These are phyloP conservation scores for Diceros bicornis DNA, from an alignment of 2,797 vertebrate species.

Conservation along the genomic window DNA sequence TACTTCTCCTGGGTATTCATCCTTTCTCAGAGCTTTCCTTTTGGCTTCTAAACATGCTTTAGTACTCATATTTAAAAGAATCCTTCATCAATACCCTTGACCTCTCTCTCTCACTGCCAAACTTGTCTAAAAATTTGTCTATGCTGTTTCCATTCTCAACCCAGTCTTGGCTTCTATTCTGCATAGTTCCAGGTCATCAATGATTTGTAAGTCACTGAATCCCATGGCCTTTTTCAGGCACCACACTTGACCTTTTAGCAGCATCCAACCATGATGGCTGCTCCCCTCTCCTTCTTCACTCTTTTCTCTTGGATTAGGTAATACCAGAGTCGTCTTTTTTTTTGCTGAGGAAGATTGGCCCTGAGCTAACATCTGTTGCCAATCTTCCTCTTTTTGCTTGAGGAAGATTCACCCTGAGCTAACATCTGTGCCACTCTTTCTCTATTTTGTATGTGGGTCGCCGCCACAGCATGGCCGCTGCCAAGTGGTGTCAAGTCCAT, in stretches of 20 bases:
- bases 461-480: no score
- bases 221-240: neutral
- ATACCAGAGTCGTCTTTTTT: neutral
- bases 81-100: neutral
- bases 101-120: neutral
- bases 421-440: no score
- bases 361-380: no score
- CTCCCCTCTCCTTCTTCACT: neutral
- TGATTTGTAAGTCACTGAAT: constrained; percentile 28
- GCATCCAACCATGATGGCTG: neutral
- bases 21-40: neutral
- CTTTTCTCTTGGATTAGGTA: constrained; percentile 48
- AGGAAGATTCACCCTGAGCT: no score
- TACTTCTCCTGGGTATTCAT: neutral
- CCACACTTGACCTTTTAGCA: neutral
- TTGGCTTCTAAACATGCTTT: constrained; percentile 29
- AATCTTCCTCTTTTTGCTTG: no score
- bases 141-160: neutral
- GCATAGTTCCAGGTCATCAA: neutral
- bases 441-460: no score
- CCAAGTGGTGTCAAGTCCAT: no score
- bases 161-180: neutral
- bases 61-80: neutral
- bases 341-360: no score
- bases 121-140: neutral